A percentile compares a stretch with the other conserved stretches of the same genome.
Evolutionary conservation across 2,113 vertebrate genomes (phyloP).

Genomic region (Rhinoptilus africanus): DNA sequence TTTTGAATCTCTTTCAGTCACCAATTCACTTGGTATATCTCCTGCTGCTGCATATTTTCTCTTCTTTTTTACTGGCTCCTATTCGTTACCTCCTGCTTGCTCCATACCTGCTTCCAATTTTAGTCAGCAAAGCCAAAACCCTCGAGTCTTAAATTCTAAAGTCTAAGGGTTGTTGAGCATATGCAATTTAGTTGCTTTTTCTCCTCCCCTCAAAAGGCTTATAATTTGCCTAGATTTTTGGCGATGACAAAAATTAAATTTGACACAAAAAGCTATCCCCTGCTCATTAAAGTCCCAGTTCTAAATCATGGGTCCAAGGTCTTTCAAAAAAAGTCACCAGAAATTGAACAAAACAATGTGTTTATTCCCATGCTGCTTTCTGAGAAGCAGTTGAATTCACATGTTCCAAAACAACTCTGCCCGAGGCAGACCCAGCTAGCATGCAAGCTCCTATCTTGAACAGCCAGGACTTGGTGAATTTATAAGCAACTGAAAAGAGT

Average conservation of each 20-base stretch:
- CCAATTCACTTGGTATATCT: not conserved
- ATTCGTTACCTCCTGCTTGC: not conserved
- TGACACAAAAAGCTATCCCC: constrained; percentile 30
- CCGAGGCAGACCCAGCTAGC: constrained; percentile 20
- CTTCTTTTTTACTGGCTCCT: not conserved
- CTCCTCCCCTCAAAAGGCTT: constrained; percentile 30
- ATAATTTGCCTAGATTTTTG: constrained; percentile 21
- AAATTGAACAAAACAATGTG: constrained; percentile 62
- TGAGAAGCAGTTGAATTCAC: constrained; percentile 56
- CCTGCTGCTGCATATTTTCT: not conserved
- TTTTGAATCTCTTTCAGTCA: not conserved
- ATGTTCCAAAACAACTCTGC: constrained; percentile 61
- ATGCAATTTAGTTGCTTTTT: constrained; percentile 30
- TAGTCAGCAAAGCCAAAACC: not conserved
- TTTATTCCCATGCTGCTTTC: constrained; percentile 64
- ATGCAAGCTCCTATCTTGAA: constrained; percentile 12
- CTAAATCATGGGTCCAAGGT: constrained; percentile 22
- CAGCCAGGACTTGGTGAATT: constrained; percentile 1
- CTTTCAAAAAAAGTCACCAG: constrained; percentile 11
- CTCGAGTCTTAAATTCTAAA: not conserved
- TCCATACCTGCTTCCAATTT: constrained; percentile 31
- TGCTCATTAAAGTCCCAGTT: constrained; percentile 15
- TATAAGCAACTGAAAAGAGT: constrained; percentile 28
- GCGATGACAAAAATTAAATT: constrained; percentile 52
- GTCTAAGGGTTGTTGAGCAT: constrained; percentile 36